These are phyloP conservation scores for Nomada fucata DNA, from an alignment of 2,888 invertebrate genomes.

Conservation along the genomic window DNA sequence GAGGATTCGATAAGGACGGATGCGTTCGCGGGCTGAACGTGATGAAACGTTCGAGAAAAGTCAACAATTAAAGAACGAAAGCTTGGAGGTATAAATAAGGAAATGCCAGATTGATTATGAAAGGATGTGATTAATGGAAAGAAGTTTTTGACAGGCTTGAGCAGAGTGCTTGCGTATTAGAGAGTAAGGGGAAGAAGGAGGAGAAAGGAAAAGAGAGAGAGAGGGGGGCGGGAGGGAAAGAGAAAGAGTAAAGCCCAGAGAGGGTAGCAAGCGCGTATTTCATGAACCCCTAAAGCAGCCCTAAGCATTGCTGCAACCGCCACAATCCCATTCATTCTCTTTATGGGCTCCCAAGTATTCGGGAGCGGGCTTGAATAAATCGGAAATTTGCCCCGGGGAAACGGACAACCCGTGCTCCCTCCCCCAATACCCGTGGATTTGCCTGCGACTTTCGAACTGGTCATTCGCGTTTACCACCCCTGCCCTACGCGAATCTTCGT, in stretches of 20 bases:
- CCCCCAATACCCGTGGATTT: constrained; percentile 60
- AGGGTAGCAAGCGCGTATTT: constrained; percentile 77
- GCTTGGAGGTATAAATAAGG: neutral
- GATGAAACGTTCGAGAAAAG: neutral
- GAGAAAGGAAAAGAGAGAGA: constrained; percentile 30
- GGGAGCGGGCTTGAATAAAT: constrained; percentile 81
- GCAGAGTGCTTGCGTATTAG: neutral
- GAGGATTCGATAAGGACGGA: constrained; percentile 21
- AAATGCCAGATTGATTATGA: neutral
- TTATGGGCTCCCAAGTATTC: constrained; percentile 82
- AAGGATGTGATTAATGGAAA: neutral
- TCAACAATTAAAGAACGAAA: neutral
- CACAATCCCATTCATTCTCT: constrained; percentile 82
- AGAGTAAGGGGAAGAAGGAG: constrained; percentile 15
- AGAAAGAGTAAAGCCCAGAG: constrained; percentile 55
- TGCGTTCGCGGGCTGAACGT: neutral
- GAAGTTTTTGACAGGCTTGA: neutral
- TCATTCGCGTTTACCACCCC: constrained; percentile 51
- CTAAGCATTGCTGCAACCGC: constrained; percentile 78
- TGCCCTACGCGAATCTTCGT: constrained; percentile 5
- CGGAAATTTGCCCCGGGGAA: constrained; percentile 77
- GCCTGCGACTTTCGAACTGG: constrained; percentile 66
- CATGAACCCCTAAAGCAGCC: constrained; percentile 79
- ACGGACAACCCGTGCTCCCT: constrained; percentile 30
- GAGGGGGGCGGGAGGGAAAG: constrained; percentile 29